Conservation (phyloP, 1,140 invertebrate species). For the Carposina sasakii region DNA sequence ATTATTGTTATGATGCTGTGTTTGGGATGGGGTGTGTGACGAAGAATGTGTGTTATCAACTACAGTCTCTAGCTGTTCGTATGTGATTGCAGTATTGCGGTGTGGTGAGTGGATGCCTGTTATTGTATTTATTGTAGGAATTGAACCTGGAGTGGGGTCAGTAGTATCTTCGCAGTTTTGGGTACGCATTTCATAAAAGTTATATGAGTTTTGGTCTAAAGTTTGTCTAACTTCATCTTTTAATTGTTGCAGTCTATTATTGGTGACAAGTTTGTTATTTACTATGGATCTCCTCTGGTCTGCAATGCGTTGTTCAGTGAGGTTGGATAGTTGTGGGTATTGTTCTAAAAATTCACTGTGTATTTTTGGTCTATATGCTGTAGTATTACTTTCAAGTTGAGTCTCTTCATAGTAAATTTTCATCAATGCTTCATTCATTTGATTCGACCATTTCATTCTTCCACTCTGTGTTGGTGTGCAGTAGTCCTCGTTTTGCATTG, state of each 20-base stretch:
- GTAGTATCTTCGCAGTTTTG: too few relatives aligned
- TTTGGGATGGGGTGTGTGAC: neutral
- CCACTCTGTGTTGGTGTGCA: neutral
- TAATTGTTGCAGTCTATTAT: neutral
- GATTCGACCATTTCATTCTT: neutral
- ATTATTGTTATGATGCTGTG: neutral
- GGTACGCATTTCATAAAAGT: too few relatives aligned
- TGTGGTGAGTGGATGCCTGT: too few relatives aligned
- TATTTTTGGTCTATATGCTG: constrained; percentile 16
- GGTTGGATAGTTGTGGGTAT: constrained; percentile 1
- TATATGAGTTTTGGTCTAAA: too few relatives aligned
- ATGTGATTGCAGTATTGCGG: neutral
- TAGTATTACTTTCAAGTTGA: constrained; percentile 17
- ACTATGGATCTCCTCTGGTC: constrained; percentile 13
- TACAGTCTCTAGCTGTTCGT: neutral
- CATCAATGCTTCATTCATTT: neutral
- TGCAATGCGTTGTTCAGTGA: constrained; percentile 10
- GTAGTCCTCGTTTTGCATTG: neutral
- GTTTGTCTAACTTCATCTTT: neutral
- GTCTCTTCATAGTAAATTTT: constrained; percentile 17
- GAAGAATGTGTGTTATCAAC: neutral
- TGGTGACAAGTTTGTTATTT: constrained; percentile 4
- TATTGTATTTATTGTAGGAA: too few relatives aligned
- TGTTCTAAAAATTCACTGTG: constrained; percentile 14
- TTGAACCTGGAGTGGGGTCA: too few relatives aligned